These are phyloP conservation scores for Catostylus mosaicus DNA, from an alignment of 30 jellyfish, hydroid and myxozoan species.

Conservation along the genomic window DNA sequence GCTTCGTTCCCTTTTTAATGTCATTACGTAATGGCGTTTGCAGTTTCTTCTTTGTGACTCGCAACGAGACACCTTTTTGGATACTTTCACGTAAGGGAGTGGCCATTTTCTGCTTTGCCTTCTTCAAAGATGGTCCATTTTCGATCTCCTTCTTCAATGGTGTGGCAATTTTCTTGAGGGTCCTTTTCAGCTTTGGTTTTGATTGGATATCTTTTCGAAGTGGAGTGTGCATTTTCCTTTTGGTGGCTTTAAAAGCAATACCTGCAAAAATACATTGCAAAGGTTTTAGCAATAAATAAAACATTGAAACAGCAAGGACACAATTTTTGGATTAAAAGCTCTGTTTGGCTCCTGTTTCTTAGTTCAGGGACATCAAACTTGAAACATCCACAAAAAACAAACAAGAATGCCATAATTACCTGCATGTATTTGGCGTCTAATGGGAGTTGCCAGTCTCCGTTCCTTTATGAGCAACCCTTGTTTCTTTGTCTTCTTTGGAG, in stretches of 20 bases:
- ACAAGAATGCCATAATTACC: not conserved
- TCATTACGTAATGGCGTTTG: constrained; percentile 77
- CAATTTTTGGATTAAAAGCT: too few species aligned
- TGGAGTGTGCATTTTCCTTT: constrained; percentile 35
- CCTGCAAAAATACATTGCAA: not conserved
- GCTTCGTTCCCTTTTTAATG: constrained; percentile 41
- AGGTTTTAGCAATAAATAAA: too few species aligned
- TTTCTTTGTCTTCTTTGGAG: not conserved
- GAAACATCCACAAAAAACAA: too few species aligned
- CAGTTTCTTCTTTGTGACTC: constrained; percentile 60
- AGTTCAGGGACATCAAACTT: too few species aligned
- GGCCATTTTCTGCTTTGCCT: constrained; percentile 54
- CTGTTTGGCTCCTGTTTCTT: too few species aligned
- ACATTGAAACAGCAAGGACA: too few species aligned
- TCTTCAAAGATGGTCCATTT: constrained; percentile 24
- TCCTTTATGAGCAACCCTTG: not conserved
- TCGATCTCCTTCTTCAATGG: constrained; percentile 42
- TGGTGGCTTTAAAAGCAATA: not conserved
- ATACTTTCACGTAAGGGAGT: constrained; percentile 71
- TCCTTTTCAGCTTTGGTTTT: constrained; percentile 25
- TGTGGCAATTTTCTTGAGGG: constrained; percentile 18
- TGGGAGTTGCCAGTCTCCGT: constrained; percentile 31
- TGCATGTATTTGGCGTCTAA: constrained; percentile 19
- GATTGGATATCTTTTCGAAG: constrained; percentile 47
- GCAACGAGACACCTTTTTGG: constrained; percentile 45